Base-by-base conservation (phyloP, 30 jellyfish, hydroid and myxozoan genomes). In the Kudoa iwatai region DNA sequence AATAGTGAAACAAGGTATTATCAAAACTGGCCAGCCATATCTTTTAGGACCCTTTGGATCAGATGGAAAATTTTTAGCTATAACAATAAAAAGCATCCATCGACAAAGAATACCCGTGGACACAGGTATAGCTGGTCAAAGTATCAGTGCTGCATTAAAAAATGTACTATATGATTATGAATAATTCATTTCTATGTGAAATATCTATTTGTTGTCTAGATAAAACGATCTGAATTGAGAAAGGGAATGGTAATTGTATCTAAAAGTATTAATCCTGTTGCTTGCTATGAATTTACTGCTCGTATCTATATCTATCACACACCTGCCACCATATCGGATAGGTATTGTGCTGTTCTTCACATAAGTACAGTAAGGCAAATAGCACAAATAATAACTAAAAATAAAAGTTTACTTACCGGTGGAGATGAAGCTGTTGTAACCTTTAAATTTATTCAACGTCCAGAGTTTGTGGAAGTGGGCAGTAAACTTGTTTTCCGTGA, bases 261-360 rank as follows among this genome's bases (percentile, higher is more conserved):
- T 0, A 66, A 40, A 20, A 71, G 49, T 24, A 22, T 61, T 12
- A 51, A 54, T 3, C 54, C 83, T 0, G 46, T 14, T 1, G 92
- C 92, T 30, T 51, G 81, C 28, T 69, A 86, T 85, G 86, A 69
- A 42, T 69, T 69, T 34, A 83, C 58, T 35, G 92, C 92, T 16
- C 83, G 55, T 21, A 83, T 69, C 17, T 62, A 58, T 11, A 85
- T 69, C 9, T 39, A 58, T 40, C 92, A 69, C 36, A 85, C 58
- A 28, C 92, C 92, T 14, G 59, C 92, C 1, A 69, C 92, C 20
- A 69, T 69, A 21, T 58, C 83, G 23, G 33, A 61, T 14, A 54
- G 66, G 32, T 69, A 69, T 34, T 86, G 59, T 34, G 92, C 92
- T 3, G 55, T 69, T 84, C 87, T 74, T 19, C 93, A 74, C 25